These are phyloP conservation scores for Tridacna gigas DNA, from an alignment of 2,888 invertebrate species.

Conservation along the genomic window DNA sequence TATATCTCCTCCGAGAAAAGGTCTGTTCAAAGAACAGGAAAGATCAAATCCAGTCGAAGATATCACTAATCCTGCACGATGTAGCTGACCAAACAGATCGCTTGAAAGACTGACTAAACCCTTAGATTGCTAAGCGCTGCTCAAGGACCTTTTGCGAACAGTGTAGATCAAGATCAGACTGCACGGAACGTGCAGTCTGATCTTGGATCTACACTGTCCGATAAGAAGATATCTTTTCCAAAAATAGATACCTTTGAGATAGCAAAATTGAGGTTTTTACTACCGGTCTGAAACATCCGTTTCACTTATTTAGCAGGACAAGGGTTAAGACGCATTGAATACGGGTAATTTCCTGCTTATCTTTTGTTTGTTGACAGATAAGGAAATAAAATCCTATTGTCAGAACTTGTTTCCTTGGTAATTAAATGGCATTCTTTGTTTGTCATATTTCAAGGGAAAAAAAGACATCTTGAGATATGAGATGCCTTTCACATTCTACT, in stretches of 20 bases:
- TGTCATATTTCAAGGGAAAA: slow-evolving; percentile 22
- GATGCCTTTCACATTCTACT: not conserved
- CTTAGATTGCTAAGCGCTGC: no score
- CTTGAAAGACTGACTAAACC: not conserved
- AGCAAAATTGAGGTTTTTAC: no score
- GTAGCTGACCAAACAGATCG: slow-evolving; percentile 8
- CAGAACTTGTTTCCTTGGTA: slow-evolving; percentile 18
- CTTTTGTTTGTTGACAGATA: slow-evolving; percentile 19
- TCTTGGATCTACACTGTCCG: no score
- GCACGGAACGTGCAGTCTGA: no score
- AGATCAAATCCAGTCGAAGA: not conserved
- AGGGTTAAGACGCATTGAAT: not conserved
- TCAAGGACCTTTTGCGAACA: no score
- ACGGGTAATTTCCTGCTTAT: slow-evolving; percentile 17
- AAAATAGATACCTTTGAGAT: no score
- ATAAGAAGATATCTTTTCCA: no score
- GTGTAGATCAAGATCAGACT: no score
- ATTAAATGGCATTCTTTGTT: slow-evolving; percentile 26
- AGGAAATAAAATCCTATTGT: slow-evolving; percentile 26
- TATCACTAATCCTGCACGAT: not conserved
- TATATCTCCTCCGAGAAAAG: no score
- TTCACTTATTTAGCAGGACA: no score
- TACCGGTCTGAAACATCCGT: no score
- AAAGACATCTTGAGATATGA: not conserved
- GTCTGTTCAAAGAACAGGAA: no score